Evolutionary conservation across 2,888 invertebrate genomes (phyloP).

Genomic region (Lobophora halterata): DNA sequence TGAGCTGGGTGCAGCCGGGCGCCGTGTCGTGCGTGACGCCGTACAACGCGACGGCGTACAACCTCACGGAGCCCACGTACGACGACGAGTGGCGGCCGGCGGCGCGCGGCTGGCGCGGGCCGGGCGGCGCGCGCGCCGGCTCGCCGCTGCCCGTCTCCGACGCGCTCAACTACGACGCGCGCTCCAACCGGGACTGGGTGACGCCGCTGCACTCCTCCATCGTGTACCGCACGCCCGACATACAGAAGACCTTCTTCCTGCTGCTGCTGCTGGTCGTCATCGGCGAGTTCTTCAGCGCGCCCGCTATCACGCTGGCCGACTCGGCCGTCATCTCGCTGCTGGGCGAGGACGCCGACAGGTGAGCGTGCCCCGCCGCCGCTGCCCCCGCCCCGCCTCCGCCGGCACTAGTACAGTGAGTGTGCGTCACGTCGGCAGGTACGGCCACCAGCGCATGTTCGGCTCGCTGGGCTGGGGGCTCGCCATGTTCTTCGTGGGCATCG

Average conservation of each 20-base stretch:
- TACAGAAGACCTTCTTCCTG: slow-evolving; percentile 97
- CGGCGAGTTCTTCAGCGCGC: slow-evolving; percentile 98
- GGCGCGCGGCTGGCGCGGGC: slow-evolving; percentile 52
- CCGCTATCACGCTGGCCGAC: slow-evolving; percentile 96
- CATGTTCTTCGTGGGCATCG: slow-evolving; percentile 99
- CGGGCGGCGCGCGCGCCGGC: slow-evolving; percentile 53
- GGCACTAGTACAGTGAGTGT: neutral
- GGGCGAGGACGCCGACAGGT: slow-evolving; percentile 92
- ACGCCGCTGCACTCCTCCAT: slow-evolving; percentile 96
- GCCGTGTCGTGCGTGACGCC: slow-evolving; percentile 91
- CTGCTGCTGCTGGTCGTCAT: slow-evolving; percentile 94
- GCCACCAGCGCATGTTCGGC: slow-evolving; percentile 98
- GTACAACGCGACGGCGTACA: slow-evolving; percentile 78
- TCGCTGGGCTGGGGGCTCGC: slow-evolving; percentile 98
- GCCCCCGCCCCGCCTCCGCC: neutral
- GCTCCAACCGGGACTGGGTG: slow-evolving; percentile 87
- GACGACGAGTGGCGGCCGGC: slow-evolving; percentile 53
- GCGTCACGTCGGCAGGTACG: slow-evolving; percentile 86
- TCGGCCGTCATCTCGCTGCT: slow-evolving; percentile 94
- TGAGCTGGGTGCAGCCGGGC: slow-evolving; percentile 97
- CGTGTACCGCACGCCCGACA: slow-evolving; percentile 93
- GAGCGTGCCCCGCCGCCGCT: neutral
- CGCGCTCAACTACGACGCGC: slow-evolving; percentile 87
- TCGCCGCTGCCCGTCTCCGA: slow-evolving; percentile 88
- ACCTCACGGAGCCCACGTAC: slow-evolving; percentile 82